phyloP scores from a whole-genome alignment of 2,113 vertebrate species.

The Lophura nycthemera region DNA sequence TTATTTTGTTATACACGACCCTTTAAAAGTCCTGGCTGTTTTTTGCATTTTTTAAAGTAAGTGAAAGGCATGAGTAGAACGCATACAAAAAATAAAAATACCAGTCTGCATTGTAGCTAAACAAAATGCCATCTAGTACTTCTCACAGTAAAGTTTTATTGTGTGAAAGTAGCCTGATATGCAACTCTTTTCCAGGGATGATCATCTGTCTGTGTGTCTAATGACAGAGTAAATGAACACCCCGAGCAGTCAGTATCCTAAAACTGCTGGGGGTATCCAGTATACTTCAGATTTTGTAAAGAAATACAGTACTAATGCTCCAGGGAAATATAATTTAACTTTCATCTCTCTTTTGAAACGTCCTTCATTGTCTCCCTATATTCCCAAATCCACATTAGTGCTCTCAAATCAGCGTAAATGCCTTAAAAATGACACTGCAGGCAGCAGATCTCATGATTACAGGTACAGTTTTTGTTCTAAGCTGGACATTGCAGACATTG shows the following conservation, averaged over 20 bases:
- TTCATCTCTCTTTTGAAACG: constrained; percentile 30
- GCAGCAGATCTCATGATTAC: constrained; percentile 34
- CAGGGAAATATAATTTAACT: constrained; percentile 8
- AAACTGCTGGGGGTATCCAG: neutral
- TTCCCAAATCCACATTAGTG: constrained; percentile 23
- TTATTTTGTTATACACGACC: constrained; percentile 34
- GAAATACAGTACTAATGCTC: constrained; percentile 1
- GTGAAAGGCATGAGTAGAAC: constrained; percentile 16
- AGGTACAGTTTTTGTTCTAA: constrained; percentile 54
- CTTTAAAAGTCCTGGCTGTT: neutral
- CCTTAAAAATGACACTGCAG: constrained; percentile 7
- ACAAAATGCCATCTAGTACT: neutral
- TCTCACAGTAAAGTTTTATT: neutral
- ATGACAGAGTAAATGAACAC: constrained; percentile 35
- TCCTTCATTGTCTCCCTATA: neutral
- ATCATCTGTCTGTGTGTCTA: constrained; percentile 40
- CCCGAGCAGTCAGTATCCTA: neutral
- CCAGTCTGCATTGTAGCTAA: neutral
- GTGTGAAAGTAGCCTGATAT: neutral
- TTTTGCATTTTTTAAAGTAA: neutral
- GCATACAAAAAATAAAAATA: neutral
- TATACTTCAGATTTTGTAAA: constrained; percentile 27
- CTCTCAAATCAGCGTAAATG: constrained; percentile 11
- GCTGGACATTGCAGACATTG: constrained; percentile 58
- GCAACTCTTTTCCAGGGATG: constrained; percentile 26